Evolutionary conservation across 2,888 invertebrate species (phyloP), one percentile per base, ranked within the genome.

Genomic region (Cephonodes hylas): DNA sequence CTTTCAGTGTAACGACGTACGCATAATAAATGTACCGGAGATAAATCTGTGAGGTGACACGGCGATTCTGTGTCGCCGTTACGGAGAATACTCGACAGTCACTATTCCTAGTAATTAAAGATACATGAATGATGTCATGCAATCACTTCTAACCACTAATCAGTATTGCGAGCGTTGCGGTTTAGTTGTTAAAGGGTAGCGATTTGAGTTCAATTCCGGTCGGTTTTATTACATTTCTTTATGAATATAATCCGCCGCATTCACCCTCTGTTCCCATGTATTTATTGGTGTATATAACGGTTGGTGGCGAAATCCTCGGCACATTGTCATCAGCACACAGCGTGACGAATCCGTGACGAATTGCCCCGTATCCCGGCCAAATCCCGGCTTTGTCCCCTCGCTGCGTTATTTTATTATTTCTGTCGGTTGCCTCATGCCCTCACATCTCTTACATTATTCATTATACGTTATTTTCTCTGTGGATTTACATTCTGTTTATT

Each of bases 331-430:
- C 73, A 73, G 75, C 78, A 77, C 77, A 73, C 70, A 68, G 80
- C 80, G 83, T 74, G 80, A 81, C 84, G 86, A 81, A 84, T 83
- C 82, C 84, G 84, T 81, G 87, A 88, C 90, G 89, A 87, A 91
- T 90, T 81, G 81, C 77, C 80, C 77, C 71, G 73, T 72, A 76
- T 76, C 80, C 72, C 72, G 65, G 66, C 73, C 72, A 77, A 82
- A 83, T 80, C 82, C 80, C 68, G 71, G 74, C 76, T 75, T 75
- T 80, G 77, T 77, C 77, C 76, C 75, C 75, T 74, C 66, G 53
- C 27, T 53, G 45, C 67, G 60, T 77, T 80, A 80, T 82, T 83
- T 86, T 85, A 86, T 87, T 85, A 81, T 81, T 79, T 79, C 76
- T 77, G 73, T 76, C 73, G 74, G 53, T 76, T 76, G 73, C 66